Base-by-base conservation (phyloP, 2,113 vertebrate species). In the Apteryx owenii region DNA sequence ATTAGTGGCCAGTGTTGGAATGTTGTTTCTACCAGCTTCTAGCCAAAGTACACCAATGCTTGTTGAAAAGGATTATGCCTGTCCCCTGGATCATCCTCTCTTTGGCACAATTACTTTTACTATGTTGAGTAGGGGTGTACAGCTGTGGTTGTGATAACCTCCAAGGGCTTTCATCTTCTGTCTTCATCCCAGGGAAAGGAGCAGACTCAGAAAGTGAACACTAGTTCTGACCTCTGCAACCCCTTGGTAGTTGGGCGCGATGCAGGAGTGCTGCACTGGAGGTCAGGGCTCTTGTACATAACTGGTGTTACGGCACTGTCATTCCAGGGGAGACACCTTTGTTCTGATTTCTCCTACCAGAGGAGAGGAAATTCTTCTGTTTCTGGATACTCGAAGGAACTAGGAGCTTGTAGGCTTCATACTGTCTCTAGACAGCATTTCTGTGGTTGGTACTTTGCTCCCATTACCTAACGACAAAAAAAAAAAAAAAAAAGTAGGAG, bases 251-350 rank as follows among this genome's bases (percentile, higher is more conserved):
- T 16, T 20, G 26, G 44, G 29, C 51, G 29, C 15, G 5, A 3
- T 22, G 66, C 51, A 23, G 79, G 11, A 79, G 14, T 53, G n/a
- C 22, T n/a, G 50, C 44, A 58, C 16, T 44, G 44, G 56, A 21
- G 31, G 14, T 36, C 20, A 1, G 28, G 42, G 0, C 62, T 65
- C 20, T 0, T 1, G 5, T 10, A 17, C 0, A 0, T 29, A 31
- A 31, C n/a, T n/a, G 38, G 16, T 1, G 3, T 62, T 29, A 12
- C 2, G 21, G 50, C 40, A 13, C 58, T 75, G 28, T 1, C 3
- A 9, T 64, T 84, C 42, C 65, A 38, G 33, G 6, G 38, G 50
- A 76, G 38, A 58, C 17, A 4, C 0, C 0, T 42, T 85, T 84
- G 50, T 44, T 62, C 42, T 15, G 8, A 26, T 75, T 60, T 10